phyloP scores from a whole-genome alignment of 2,888 invertebrate species.

The Tipula confusa region DNA sequence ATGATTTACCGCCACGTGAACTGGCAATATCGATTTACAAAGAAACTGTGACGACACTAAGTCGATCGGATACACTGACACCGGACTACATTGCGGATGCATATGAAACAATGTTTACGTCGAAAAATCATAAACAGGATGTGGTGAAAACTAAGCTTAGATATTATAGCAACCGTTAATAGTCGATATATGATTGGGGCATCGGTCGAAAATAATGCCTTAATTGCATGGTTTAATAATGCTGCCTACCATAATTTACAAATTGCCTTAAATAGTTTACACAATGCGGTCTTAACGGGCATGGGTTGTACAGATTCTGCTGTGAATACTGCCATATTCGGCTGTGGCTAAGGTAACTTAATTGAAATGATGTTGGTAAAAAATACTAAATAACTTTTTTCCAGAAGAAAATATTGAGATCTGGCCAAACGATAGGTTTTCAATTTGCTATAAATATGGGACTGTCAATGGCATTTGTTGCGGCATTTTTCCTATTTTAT shows the following conservation, averaged over 20 bases:
- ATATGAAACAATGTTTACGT: too few relatives aligned
- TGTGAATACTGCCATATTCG: conserved; percentile 60
- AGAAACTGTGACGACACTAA: conserved; percentile 44
- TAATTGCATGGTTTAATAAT: conserved; percentile 72
- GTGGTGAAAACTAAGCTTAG: not conserved
- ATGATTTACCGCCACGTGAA: conserved; percentile 54
- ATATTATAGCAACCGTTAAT: conserved; percentile 43
- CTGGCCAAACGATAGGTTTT: conserved; percentile 51
- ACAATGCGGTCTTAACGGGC: conserved; percentile 58
- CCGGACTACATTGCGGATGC: not conserved
- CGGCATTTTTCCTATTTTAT: conserved; percentile 57
- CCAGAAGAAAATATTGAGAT: conserved; percentile 31
- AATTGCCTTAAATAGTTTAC: conserved; percentile 58
- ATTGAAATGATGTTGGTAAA: not conserved
- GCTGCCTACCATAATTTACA: conserved; percentile 72
- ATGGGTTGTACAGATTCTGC: not conserved
- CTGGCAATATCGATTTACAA: conserved; percentile 53
- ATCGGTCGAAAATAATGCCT: conserved; percentile 46
- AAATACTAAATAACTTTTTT: not conserved
- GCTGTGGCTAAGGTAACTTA: conserved; percentile 51
- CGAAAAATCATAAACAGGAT: too few relatives aligned
- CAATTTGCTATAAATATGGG: conserved; percentile 62
- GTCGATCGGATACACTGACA: not conserved
- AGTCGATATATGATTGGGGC: conserved; percentile 57
- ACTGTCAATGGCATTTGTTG: conserved; percentile 67